These are phyloP conservation scores for Anoplopoma fimbria DNA, from an alignment of 2,113 vertebrate species.

Conservation along the genomic window DNA sequence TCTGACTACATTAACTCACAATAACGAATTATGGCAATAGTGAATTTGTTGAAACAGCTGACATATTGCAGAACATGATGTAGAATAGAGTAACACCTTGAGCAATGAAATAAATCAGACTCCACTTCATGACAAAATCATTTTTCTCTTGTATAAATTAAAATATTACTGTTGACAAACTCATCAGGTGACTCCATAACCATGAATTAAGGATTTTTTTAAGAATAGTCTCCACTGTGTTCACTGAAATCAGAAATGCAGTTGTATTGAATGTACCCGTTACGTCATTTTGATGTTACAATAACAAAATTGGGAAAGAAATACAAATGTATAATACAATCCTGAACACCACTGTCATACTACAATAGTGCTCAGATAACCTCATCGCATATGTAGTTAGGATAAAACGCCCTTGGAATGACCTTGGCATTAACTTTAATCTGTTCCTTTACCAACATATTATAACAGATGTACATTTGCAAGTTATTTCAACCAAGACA, in stretches of 20 bases:
- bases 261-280: conserved; percentile 1
- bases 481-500: not conserved
- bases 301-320: conserved; percentile 1
- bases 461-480: not conserved
- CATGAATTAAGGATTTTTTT: not conserved
- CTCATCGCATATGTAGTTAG: not conserved
- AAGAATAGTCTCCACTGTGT: conserved; percentile 7
- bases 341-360: not conserved
- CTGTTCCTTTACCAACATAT: not conserved
- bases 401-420: not conserved
- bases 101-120: not conserved
- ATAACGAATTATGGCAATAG: not conserved
- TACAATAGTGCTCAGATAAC: not conserved
- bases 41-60: not conserved
- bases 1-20: not conserved
- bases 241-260: not conserved
- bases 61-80: not conserved
- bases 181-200: conserved; percentile 45
- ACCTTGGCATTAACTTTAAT: conserved; percentile 18
- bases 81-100: not conserved
- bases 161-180: conserved; percentile 50
- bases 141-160: conserved; percentile 49
- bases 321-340: conserved; percentile 5
- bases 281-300: conserved; percentile 21
- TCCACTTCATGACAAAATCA: conserved; percentile 49